Conservation (phyloP, 1,140 invertebrate genomes). For the Panagrolaimus sp. region DNA sequence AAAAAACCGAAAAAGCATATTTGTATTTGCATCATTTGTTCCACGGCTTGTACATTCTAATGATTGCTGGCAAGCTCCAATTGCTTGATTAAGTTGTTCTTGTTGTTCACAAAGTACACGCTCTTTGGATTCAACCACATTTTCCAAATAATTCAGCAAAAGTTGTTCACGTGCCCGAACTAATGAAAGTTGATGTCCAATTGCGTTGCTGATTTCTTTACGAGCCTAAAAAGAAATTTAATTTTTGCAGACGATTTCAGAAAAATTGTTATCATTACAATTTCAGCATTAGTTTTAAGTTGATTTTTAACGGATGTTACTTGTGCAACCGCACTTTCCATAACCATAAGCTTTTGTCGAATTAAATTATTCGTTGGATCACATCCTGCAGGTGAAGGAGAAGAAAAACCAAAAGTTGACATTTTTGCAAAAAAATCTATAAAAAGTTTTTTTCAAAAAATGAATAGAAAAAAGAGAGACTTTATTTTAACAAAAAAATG, state of each 20-base stretch:
- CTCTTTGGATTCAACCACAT: slow-evolving; percentile 7
- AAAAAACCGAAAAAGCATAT: slow-evolving; percentile 1
- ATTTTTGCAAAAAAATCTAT: too few relatives aligned
- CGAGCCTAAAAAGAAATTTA: slow-evolving; percentile 1
- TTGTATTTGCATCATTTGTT: not conserved
- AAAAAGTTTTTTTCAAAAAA: too few relatives aligned
- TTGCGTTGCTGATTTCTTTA: slow-evolving; percentile 3
- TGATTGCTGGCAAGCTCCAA: slow-evolving; percentile 13
- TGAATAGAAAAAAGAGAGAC: too few relatives aligned
- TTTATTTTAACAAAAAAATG: too few relatives aligned
- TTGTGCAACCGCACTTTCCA: slow-evolving; percentile 7
- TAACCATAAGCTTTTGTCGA: slow-evolving; percentile 6
- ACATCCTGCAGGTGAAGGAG: too few relatives aligned
- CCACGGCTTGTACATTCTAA: not conserved
- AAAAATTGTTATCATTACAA: not conserved
- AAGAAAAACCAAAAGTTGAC: too few relatives aligned
- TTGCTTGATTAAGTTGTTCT: slow-evolving; percentile 11
- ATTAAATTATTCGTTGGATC: not conserved
- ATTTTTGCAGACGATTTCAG: not conserved
- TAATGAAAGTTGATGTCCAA: slow-evolving; percentile 5
- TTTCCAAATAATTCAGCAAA: not conserved
- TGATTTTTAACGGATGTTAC: slow-evolving; percentile 2
- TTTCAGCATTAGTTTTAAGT: slow-evolving; percentile 7
- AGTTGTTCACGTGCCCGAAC: slow-evolving; percentile 3
- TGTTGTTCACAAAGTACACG: slow-evolving; percentile 6